Evolutionary conservation across 2,113 vertebrate species (phyloP), one percentile per base, ranked within the genome.

Genomic region (Hippolais icterina): DNA sequence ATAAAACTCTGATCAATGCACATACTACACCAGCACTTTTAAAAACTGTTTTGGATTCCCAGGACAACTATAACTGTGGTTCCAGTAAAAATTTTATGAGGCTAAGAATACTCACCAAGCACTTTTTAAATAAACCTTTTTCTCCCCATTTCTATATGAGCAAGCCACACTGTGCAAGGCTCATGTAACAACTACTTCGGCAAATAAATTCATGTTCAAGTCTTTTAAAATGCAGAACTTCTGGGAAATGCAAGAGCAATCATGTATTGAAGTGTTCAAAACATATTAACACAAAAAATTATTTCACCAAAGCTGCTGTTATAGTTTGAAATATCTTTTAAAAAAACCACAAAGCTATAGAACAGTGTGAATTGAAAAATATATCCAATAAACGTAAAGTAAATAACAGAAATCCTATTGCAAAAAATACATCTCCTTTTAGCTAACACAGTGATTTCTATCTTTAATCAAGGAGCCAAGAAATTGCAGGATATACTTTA

Each of bases 111-210:
- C 5, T 42, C 71, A 83, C 8, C 0, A 2, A 54, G 6, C 6
- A 11, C 50, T 90, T 83, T 37, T 37, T 15, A 66, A 74, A 75
- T 8, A 10, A 69, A 71, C 29, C 6, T 65, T 59, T n/a, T 44
- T 8, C 1, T 3, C 11, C 8, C 5, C 18, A 17, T 6, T 16
- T 11, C 33, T 44, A 28, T 20, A 41, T 14, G 3, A 11, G 16
- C 19, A 84, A 86, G 39, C 11, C 24, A 53, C 42, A 64, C 14
- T 5, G 12, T 27, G 7, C 28, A 81, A 60, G 15, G 50, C 18
- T 78, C 49, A 15, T 19, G 24, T n/a, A 56, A 49, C 28, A 66
- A 60, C 19, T 74, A 66, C 19, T 64, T 49, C 27, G 15, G 23
- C 31, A 84, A 85, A 59, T 27, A 72, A 66, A 65, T 53, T 74